Evolutionary conservation across 2,888 invertebrate genomes (phyloP).

Genomic region (Macropis europaea): DNA sequence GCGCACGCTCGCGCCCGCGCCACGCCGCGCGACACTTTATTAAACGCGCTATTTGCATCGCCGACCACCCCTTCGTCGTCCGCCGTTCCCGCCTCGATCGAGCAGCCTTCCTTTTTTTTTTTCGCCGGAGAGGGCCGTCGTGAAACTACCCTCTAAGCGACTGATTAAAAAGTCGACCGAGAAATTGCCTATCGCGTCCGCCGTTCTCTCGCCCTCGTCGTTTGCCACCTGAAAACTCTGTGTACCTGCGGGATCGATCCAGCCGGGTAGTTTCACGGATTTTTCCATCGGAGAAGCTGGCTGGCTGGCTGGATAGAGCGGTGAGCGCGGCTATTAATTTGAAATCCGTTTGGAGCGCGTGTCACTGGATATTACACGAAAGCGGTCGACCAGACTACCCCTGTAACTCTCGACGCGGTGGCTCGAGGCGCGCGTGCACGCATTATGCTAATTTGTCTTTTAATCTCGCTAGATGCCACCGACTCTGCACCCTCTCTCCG

Average conservation of each 20-base stretch:
- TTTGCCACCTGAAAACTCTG: neutral
- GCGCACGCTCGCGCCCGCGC: no score
- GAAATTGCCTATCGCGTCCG: slow-evolving; percentile 7
- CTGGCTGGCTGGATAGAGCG: neutral
- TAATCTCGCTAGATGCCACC: slow-evolving; percentile 75
- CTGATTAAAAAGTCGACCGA: slow-evolving; percentile 61
- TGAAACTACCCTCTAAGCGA: slow-evolving; percentile 44
- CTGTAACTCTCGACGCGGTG: slow-evolving; percentile 37
- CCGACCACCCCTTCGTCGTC: slow-evolving; percentile 48
- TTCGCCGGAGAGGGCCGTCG: slow-evolving; percentile 15
- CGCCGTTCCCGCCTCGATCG: slow-evolving; percentile 27
- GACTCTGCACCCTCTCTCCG: slow-evolving; percentile 45
- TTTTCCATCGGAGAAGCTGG: no score
- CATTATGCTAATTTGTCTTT: slow-evolving; percentile 78
- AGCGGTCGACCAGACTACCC: slow-evolving; percentile 39
- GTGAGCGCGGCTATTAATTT: neutral
- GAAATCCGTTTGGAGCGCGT: neutral
- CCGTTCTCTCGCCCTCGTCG: neutral
- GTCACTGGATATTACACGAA: slow-evolving; percentile 40
- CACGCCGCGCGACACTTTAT: slow-evolving; percentile 77
- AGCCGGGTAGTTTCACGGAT: no score
- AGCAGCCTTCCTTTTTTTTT: slow-evolving; percentile 22
- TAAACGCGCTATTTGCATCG: slow-evolving; percentile 76
- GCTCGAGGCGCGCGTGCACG: slow-evolving; percentile 62
- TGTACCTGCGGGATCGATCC: no score